Conservation (phyloP, 1,140 invertebrate genomes). For the Drosophila arizonae region DNA sequence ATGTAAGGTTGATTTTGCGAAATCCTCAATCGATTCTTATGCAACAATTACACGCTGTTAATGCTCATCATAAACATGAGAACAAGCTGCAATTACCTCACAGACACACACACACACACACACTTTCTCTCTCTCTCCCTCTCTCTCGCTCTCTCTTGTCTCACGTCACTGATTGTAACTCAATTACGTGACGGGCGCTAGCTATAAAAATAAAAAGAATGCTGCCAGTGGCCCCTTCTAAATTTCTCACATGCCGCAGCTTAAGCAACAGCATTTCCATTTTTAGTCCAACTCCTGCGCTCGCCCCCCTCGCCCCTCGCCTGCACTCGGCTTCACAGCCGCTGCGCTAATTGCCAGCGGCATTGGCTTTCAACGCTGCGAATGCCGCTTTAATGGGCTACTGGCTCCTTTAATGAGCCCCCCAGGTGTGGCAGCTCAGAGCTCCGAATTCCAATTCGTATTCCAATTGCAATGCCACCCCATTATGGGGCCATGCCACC, state of each 20-base stretch:
- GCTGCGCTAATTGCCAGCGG: conserved; percentile 54
- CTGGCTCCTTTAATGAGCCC: conserved; percentile 39
- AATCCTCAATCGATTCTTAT: not conserved
- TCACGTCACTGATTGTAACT: conserved; percentile 13
- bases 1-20: not conserved
- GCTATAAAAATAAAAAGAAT: conserved; percentile 27
- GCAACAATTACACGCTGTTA: not conserved
- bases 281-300: conserved; percentile 48
- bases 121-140: not conserved
- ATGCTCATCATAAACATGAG: not conserved
- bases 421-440: conserved; percentile 30
- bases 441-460: conserved; percentile 3
- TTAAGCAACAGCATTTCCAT: conserved; percentile 54
- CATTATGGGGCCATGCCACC: conserved; percentile 22
- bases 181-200: conserved; percentile 32
- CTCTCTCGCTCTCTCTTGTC: not conserved
- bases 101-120: not conserved
- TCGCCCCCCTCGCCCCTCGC: not conserved
- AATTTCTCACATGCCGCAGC: conserved; percentile 20
- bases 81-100: conserved; percentile 1
- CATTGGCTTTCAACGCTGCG: conserved; percentile 62
- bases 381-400: conserved; percentile 68
- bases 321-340: conserved; percentile 11
- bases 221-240: conserved; percentile 19
- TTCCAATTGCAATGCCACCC: conserved; percentile 10